A percentile compares a stretch with the other conserved stretches of the same genome.
phyloP scores from a whole-genome alignment of 2,113 vertebrate species.

The Bucco capensis region DNA sequence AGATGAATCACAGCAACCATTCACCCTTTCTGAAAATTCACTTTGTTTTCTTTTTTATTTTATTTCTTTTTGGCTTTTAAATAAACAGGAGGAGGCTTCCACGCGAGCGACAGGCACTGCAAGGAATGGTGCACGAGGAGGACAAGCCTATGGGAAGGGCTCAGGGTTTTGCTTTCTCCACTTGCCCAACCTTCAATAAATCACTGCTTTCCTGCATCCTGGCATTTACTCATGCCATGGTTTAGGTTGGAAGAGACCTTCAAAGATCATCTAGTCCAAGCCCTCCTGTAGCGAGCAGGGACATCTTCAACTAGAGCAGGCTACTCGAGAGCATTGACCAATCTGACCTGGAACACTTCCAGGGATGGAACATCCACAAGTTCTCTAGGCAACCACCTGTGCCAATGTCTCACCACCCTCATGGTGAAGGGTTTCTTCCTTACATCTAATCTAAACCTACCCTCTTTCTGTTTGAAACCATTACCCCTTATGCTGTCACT shows the following conservation, averaged over 20 bases:
- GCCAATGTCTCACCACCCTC: neutral
- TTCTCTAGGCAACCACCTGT: neutral
- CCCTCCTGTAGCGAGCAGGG: neutral
- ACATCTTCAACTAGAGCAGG: accelerated
- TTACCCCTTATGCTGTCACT: neutral
- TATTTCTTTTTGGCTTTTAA: neutral
- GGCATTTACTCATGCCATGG: neutral
- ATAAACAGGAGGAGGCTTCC: neutral
- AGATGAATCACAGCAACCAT: constrained; percentile 53
- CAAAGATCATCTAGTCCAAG: accelerated
- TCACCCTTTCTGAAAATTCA: constrained; percentile 14
- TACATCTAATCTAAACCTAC: accelerated
- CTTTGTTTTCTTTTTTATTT: neutral
- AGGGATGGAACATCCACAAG: neutral
- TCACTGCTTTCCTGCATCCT: neutral
- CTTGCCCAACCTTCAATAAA: neutral
- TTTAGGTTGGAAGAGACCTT: neutral
- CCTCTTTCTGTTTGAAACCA: neutral
- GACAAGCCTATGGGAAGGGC: neutral
- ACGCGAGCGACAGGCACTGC: accelerated
- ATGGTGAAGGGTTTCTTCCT: accelerated
- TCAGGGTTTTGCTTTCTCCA: neutral
- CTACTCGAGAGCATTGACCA: accelerated
- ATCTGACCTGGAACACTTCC: accelerated
- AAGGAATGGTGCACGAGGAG: accelerated